A percentile compares a stretch with the other conserved stretches of the same genome.
Conservation (phyloP, 2,797 vertebrate genomes). For the Myotis daubentonii region DNA sequence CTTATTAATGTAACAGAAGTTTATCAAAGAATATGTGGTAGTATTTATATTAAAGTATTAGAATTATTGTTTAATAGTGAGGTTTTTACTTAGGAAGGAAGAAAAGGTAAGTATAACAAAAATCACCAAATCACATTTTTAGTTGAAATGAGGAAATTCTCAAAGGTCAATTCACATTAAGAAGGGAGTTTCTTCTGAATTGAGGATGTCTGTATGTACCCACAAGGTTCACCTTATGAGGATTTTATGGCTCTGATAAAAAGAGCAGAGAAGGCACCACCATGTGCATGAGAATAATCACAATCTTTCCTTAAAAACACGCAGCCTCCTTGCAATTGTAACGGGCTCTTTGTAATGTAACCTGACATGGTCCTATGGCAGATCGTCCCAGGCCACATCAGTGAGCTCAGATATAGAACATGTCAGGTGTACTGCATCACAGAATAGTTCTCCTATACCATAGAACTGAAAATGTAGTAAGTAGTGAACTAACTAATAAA, state of each 20-base stretch:
- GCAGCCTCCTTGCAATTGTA: not conserved
- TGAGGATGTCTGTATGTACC: not conserved
- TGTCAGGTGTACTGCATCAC: not conserved
- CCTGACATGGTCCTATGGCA: not conserved
- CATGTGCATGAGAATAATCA: not conserved
- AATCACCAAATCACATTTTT: not conserved
- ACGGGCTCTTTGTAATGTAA: not conserved
- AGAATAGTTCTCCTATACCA: not conserved
- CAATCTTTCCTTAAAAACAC: not conserved
- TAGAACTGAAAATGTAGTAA: not conserved
- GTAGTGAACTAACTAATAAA: not conserved
- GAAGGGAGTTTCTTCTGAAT: conserved; percentile 10
- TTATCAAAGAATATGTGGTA: not conserved
- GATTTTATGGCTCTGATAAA: not conserved
- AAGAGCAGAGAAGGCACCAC: not conserved
- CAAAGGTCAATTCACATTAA: not conserved
- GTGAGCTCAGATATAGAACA: not conserved
- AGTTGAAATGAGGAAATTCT: conserved; percentile 38
- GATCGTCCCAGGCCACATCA: not conserved
- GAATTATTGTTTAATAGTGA: not conserved
- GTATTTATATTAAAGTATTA: conserved; percentile 4
- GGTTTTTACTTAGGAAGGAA: not conserved
- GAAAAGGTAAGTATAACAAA: not conserved
- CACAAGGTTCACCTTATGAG: not conserved
- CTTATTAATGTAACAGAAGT: conserved; percentile 13